Evolutionary conservation across 2,797 vertebrate species (phyloP).

Genomic region (Phataginus tetradactyla): DNA sequence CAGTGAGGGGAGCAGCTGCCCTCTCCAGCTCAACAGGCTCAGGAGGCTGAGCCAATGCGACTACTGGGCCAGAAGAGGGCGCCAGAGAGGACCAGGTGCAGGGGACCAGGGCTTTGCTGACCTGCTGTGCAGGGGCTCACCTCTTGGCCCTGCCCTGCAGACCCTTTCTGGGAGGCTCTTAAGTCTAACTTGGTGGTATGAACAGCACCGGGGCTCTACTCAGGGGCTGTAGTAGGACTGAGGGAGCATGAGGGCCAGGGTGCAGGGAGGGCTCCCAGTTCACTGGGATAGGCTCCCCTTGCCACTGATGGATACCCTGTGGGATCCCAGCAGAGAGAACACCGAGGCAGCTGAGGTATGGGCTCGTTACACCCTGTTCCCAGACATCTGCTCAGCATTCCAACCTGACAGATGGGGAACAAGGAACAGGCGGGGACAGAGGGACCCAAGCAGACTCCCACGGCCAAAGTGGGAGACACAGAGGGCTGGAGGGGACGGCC

Average conservation of each 20-base stretch:
- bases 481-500: conserved; percentile 38
- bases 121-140: neutral
- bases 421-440: conserved; percentile 79
- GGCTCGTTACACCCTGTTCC: conserved; percentile 75
- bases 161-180: neutral
- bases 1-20: neutral
- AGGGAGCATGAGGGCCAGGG: neutral
- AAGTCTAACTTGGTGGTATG: neutral
- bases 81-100: neutral
- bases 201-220: neutral
- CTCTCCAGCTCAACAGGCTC: neutral
- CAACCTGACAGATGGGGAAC: conserved; percentile 81
- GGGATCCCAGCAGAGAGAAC: conserved; percentile 37
- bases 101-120: neutral
- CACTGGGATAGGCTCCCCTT: conserved; percentile 18
- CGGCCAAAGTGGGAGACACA: conserved; percentile 75
- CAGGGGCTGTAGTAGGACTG: neutral
- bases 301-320: neutral
- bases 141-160: neutral
- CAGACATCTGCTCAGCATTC: conserved; percentile 75
- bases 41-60: neutral
- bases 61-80: conserved; percentile 53
- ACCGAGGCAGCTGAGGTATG: conserved; percentile 70
- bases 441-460: conserved; percentile 80
- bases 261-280: neutral